Evolutionary conservation across 2,113 vertebrate species (phyloP), one percentile per base, ranked within the genome.

Genomic region (Strix aluco): DNA sequence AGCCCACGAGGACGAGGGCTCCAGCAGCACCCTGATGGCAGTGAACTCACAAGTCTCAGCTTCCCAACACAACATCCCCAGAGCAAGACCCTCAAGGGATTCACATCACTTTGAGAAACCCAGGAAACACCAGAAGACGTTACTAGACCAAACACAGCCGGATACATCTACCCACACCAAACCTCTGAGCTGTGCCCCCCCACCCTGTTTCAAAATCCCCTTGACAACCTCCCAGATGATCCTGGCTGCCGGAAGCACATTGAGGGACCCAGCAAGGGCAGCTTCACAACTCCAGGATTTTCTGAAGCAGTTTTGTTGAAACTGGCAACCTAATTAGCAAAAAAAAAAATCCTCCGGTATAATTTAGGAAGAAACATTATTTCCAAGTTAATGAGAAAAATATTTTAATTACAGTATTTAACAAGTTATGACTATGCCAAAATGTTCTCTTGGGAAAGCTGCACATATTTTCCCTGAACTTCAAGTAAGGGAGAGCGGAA

Each of bases 371-470:
- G 92, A 36, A 67, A 88, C 12, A 42, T 96, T 71, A 97, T 96
- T 97, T 94, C 77, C 32, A 92, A 96, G 89, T 96, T 98, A 98
- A 98, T 95, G 96, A 96, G 92, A 96, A 86, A 98, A 97, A 82
- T 97, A 97, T 97, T 97, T 97, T 98, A 98, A 98, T 98, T 97
- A 81, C 3, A 1, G 88, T 29, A n/a, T 95, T 97, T 97, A 97
- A 92, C 96, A 98, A 96, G 95, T 96, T 79, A 46, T 83, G 94
- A 87, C 97, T 94, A 52, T 49, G 95, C 93, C 67, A 36, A 94
- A 77, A 34, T 1, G 32, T 63, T 93, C 72, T 90, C 81, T 5
- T 13, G 85, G 94, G 97, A 93, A 92, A 72, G 73, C 69, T 57
- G 69, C 11, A 3, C 69, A 10, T 70, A 30, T n/a, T 94, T 92